Evolutionary conservation across 2,888 invertebrate genomes (phyloP).

Genomic region (Conops quadrifasciatus): DNA sequence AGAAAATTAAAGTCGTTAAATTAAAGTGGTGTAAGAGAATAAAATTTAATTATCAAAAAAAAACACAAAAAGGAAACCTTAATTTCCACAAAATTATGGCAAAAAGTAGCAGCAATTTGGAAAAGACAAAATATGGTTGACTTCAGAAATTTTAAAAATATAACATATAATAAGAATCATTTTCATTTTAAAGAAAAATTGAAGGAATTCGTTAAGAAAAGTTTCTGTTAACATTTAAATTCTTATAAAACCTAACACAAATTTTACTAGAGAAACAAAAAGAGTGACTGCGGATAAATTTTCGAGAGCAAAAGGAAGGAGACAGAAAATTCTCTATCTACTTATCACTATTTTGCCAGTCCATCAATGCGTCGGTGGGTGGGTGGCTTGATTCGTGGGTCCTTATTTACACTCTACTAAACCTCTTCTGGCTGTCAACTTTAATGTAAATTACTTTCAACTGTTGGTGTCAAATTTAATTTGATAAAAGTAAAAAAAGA

Average conservation of each 20-base stretch:
- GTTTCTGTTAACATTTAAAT: neutral
- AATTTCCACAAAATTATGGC: constrained; percentile 17
- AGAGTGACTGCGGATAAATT: constrained; percentile 9
- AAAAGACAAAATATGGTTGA: too few species aligned
- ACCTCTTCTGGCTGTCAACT: too few species aligned
- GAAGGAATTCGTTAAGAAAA: neutral
- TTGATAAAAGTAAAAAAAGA: too few species aligned
- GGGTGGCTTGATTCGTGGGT: too few species aligned
- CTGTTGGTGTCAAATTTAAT: too few species aligned
- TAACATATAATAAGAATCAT: constrained; percentile 2
- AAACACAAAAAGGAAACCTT: neutral
- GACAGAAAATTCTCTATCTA: constrained; percentile 58
- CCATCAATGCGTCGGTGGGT: neutral
- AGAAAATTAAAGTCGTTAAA: constrained; percentile 2
- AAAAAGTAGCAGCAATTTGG: constrained; percentile 10
- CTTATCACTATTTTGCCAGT: constrained; percentile 57
- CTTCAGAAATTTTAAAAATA: constrained; percentile 11
- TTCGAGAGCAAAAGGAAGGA: constrained; percentile 31
- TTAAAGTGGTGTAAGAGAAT: constrained; percentile 16
- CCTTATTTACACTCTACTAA: too few species aligned
- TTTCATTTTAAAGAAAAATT: neutral
- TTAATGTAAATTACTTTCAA: too few species aligned
- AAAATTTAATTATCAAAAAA: constrained; percentile 19
- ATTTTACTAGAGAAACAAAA: constrained; percentile 11
- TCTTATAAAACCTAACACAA: neutral